Conservation (phyloP, 2,113 vertebrate species). For the Herpetotheres cachinnans region DNA sequence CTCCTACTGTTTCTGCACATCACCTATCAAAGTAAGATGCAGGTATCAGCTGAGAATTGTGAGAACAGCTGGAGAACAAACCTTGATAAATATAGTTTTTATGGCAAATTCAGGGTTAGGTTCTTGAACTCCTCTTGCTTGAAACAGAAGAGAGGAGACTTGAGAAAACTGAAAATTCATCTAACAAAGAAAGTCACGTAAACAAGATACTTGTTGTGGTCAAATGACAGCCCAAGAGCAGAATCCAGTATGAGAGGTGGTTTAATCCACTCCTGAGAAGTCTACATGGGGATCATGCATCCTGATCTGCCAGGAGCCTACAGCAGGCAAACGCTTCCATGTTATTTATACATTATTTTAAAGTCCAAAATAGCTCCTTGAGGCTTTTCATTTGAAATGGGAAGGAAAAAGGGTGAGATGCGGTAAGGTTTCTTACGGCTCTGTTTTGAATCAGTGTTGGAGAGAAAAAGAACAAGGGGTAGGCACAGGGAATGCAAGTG, state of each 20-base stretch:
- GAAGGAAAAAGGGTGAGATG: not conserved
- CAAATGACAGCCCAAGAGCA: not conserved
- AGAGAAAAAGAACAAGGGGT: not conserved
- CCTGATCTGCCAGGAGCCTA: not conserved
- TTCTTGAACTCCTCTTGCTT: not conserved
- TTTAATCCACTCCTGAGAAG: not conserved
- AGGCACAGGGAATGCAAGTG: not conserved
- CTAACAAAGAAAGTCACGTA: not conserved
- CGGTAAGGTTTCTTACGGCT: not conserved
- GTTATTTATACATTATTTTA: not conserved
- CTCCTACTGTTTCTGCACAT: not conserved
- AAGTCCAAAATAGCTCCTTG: not conserved
- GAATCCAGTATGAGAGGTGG: not conserved
- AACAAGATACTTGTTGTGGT: not conserved
- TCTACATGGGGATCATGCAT: not conserved
- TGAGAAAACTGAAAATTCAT: not conserved
- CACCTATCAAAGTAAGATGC: not conserved
- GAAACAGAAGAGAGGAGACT: not conserved
- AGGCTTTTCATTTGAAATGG: not conserved
- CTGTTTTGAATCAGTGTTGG: not conserved
- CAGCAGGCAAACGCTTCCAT: not conserved
- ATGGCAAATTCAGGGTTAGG: not conserved
- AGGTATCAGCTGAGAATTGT: not conserved
- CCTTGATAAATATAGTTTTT: not conserved
- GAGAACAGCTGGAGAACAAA: not conserved